Conservation (phyloP, 2,888 invertebrate genomes). For the Philhelius pedissequus region DNA sequence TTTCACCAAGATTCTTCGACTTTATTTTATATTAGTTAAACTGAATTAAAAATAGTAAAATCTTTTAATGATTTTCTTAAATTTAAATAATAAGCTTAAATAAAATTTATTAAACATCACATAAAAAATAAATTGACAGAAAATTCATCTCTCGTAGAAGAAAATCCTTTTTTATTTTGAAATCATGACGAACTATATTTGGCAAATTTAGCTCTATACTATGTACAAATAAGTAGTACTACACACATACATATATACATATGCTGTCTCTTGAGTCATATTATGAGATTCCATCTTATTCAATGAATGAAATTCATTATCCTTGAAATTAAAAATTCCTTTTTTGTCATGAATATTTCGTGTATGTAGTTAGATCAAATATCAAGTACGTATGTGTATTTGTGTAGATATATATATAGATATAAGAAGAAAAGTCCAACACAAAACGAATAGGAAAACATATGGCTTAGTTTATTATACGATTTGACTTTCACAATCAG, state of each 20-base stretch:
- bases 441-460: conserved; percentile 11
- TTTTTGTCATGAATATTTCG: conserved; percentile 33
- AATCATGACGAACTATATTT: neutral
- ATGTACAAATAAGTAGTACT: neutral
- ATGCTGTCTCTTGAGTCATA: neutral
- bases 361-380: conserved; percentile 18
- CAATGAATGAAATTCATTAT: conserved; percentile 57
- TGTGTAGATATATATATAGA: no score
- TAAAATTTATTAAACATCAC: no score
- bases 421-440: neutral
- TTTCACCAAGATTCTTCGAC: no score
- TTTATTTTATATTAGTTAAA: no score
- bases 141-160: no score
- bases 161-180: no score
- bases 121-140: no score
- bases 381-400: no score
- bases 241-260: no score
- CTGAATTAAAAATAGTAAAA: no score
- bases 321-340: conserved; percentile 59
- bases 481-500: conserved; percentile 59
- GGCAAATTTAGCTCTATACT: neutral
- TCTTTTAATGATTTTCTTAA: no score
- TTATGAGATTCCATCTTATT: conserved; percentile 18
- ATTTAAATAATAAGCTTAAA: no score
- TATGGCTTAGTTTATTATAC: conserved; percentile 44